Conservation (phyloP, 2,888 invertebrate genomes). For the Cetonia aurata region DNA sequence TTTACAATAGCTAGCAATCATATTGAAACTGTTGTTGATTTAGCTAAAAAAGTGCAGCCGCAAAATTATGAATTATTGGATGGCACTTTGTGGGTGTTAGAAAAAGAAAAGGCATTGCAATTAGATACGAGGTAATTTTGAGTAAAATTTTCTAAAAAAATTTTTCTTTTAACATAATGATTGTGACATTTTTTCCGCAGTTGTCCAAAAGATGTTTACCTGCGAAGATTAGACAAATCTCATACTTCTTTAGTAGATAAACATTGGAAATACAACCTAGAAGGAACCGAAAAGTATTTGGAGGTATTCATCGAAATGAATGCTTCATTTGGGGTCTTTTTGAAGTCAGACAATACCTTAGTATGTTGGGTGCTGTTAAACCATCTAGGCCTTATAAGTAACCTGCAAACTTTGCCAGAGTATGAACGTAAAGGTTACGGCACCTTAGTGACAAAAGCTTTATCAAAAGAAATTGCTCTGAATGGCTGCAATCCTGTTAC, state of each 20-base stretch:
- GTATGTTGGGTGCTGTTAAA: conserved; percentile 63
- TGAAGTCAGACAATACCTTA: conserved; percentile 59
- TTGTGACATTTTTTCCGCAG: conserved; percentile 54
- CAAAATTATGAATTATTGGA: not conserved
- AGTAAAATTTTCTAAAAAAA: not conserved
- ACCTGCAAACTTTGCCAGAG: conserved; percentile 61
- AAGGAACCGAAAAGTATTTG: conserved; percentile 58
- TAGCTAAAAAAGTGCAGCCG: conserved; percentile 4
- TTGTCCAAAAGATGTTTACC: conserved; percentile 60
- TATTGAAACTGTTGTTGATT: not conserved
- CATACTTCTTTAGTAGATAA: conserved; percentile 58
- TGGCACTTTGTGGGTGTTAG: not conserved
- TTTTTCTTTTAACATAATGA: too few relatives aligned
- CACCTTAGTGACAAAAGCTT: conserved; percentile 57
- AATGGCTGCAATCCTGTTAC: conserved; percentile 58
- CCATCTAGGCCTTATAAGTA: conserved; percentile 59
- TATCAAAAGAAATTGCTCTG: conserved; percentile 60
- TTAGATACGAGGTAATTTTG: not conserved
- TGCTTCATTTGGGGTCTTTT: conserved; percentile 62
- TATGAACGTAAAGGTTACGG: conserved; percentile 63
- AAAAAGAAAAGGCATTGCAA: conserved; percentile 28
- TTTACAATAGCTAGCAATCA: conserved; percentile 3
- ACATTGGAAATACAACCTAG: conserved; percentile 60
- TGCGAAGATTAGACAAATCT: conserved; percentile 56
- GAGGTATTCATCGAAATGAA: conserved; percentile 59